Evolutionary conservation across 2,888 invertebrate species (phyloP).

Genomic region (Nemotelus pantherinus): DNA sequence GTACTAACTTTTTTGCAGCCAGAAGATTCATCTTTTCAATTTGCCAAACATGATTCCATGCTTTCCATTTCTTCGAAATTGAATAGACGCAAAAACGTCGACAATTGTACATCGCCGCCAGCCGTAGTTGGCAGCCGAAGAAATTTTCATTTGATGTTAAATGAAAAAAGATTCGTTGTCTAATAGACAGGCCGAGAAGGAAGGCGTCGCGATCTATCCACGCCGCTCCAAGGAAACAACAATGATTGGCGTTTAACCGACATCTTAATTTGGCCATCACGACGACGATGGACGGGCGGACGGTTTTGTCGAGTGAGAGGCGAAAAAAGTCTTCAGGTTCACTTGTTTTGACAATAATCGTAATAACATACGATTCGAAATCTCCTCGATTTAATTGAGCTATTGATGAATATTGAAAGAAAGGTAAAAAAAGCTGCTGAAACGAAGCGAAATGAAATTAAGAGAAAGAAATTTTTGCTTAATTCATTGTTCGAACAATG

Average conservation of each 20-base stretch:
- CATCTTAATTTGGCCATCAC: constrained; percentile 29
- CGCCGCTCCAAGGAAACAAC: neutral
- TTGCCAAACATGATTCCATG: too few species aligned
- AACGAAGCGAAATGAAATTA: neutral
- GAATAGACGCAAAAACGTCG: too few species aligned
- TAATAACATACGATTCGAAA: constrained; percentile 32
- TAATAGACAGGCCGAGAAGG: too few species aligned
- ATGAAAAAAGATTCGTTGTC: too few species aligned
- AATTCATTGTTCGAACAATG: neutral
- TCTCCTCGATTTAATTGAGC: constrained; percentile 31
- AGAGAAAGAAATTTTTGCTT: constrained; percentile 5
- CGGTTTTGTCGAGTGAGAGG: constrained; percentile 1
- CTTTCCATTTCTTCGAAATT: too few species aligned
- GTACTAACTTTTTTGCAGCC: too few species aligned
- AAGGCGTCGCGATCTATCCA: too few species aligned
- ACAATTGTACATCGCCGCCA: too few species aligned
- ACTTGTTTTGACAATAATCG: constrained; percentile 30
- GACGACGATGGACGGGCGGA: too few species aligned
- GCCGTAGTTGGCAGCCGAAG: too few species aligned
- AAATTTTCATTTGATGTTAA: too few species aligned
- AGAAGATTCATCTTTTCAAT: too few species aligned
- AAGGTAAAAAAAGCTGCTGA: neutral
- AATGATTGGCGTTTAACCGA: constrained; percentile 37
- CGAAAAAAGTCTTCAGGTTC: constrained; percentile 11
- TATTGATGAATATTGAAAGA: constrained; percentile 28